Evolutionary conservation across 2,888 invertebrate genomes (phyloP).

Genomic region (Conomelus anceps): DNA sequence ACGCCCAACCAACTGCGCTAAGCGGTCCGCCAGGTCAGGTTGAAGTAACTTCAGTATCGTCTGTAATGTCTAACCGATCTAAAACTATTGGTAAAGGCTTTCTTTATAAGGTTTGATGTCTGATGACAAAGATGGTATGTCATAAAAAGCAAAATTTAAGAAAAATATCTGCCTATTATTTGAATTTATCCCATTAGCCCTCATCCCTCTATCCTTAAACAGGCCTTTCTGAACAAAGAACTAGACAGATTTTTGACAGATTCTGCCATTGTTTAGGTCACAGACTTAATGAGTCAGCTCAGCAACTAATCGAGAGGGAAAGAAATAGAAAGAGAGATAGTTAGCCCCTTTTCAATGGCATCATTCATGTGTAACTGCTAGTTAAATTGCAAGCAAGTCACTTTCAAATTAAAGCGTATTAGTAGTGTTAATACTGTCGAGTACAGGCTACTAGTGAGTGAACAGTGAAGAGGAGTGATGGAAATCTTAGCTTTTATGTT

Average conservation of each 20-base stretch:
- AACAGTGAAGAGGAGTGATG: neutral
- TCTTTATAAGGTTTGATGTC: too few species aligned
- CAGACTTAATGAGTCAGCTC: neutral
- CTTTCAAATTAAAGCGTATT: neutral
- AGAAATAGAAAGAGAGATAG: neutral
- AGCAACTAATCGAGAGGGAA: neutral
- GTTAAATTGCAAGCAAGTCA: neutral
- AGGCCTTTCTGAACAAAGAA: neutral
- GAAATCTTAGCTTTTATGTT: neutral
- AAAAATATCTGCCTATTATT: neutral
- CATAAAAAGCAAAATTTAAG: too few species aligned
- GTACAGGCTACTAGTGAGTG: neutral
- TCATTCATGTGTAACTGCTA: neutral
- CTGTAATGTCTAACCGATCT: too few species aligned
- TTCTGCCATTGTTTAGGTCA: neutral
- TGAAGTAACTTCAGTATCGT: too few species aligned
- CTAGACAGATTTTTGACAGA: neutral
- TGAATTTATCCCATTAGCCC: neutral
- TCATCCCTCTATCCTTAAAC: neutral
- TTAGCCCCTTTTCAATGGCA: too few species aligned
- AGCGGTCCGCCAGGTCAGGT: too few species aligned
- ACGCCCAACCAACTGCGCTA: too few species aligned
- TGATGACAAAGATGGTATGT: too few species aligned
- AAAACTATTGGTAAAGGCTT: too few species aligned
- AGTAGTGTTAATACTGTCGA: neutral